Percentiles rank a stretch among this genome's conserved stretches.
These are phyloP conservation scores for Caenorhabditis inopinata DNA, from an alignment of 1,140 invertebrate genomes.

Conservation along the genomic window DNA sequence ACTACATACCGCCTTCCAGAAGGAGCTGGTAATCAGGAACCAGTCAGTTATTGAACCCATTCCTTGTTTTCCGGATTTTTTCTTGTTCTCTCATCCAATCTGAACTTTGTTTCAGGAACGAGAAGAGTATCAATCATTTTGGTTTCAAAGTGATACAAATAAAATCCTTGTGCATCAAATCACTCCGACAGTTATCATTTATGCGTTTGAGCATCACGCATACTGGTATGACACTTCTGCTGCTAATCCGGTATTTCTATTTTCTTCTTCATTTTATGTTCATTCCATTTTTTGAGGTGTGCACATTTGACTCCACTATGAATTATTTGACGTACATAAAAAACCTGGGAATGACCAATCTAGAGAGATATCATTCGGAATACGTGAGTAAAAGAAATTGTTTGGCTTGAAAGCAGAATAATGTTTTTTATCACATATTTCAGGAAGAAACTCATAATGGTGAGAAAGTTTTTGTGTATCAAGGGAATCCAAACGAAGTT, in stretches of 20 bases:
- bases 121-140: conserved; percentile 23
- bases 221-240: conserved; percentile 18
- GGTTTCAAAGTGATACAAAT: conserved; percentile 20
- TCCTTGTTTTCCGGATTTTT: too few species aligned
- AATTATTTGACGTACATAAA: conserved; percentile 25
- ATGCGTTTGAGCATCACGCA: neutral
- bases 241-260: neutral
- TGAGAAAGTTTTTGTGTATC: conserved; percentile 8
- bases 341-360: conserved; percentile 22
- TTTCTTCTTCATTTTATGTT: neutral
- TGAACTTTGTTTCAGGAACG: neutral
- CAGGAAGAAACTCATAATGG: conserved; percentile 10
- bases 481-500: conserved; percentile 14
- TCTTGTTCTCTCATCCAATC: too few species aligned
- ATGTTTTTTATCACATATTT: neutral
- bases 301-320: neutral
- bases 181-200: neutral
- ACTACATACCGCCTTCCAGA: neutral
- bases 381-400: neutral
- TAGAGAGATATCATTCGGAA: conserved; percentile 17
- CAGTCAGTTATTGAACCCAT: too few species aligned
- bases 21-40: neutral
- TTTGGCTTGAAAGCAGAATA: neutral
- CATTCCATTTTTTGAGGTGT: neutral
- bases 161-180: conserved; percentile 6